phyloP scores from a whole-genome alignment of 2,797 vertebrate species.

The Nyctalus aviator region DNA sequence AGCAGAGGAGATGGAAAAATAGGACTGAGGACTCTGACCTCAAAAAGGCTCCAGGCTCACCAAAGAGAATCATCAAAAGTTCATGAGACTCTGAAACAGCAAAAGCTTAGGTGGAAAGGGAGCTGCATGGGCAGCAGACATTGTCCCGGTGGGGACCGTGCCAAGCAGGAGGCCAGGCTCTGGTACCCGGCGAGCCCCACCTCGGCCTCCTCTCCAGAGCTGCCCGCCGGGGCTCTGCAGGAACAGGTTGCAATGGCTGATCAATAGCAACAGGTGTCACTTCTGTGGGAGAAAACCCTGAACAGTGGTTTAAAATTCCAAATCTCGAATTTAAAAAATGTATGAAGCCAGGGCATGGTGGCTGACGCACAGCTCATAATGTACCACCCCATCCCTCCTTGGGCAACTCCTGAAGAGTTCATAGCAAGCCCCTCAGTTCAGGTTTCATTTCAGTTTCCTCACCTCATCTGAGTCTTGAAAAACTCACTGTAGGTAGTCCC shows the following conservation, averaged over 20 bases:
- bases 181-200: too few species aligned
- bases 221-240: not conserved
- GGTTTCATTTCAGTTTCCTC: constrained; percentile 7
- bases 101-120: not conserved
- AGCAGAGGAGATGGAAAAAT: not conserved
- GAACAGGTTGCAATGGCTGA: not conserved
- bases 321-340: not conserved
- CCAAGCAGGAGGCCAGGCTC: not conserved
- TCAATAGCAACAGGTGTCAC: not conserved
- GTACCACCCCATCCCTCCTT: not conserved
- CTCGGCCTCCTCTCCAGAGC: not conserved
- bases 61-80: not conserved
- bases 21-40: not conserved
- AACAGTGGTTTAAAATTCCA: constrained; percentile 4
- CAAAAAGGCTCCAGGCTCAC: not conserved
- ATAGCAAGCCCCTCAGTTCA: not conserved
- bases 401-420: not conserved
- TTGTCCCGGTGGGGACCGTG: not conserved
- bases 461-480: not conserved
- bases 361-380: too few species aligned
- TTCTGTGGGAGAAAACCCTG: not conserved
- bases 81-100: not conserved
- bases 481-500: not conserved
- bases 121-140: not conserved
- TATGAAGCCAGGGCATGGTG: not conserved